These are phyloP conservation scores for Dioctria linearis DNA, from an alignment of 2,888 invertebrate species.

Conservation along the genomic window DNA sequence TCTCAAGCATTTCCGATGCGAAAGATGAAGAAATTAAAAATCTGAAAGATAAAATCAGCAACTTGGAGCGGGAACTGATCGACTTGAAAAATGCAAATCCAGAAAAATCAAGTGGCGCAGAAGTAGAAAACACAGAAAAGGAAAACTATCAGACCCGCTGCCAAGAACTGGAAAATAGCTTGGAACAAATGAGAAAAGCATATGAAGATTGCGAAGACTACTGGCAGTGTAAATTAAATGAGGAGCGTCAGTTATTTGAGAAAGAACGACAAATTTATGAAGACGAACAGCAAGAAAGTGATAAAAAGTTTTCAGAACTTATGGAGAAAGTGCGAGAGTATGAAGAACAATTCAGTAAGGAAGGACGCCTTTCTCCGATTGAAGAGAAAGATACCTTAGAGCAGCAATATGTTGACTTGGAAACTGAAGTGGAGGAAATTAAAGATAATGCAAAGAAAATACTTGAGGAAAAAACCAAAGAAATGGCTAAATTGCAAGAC, in stretches of 20 bases:
- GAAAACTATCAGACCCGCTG: constrained; percentile 70
- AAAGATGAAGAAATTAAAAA: constrained; percentile 63
- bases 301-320: constrained; percentile 82
- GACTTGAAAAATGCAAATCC: constrained; percentile 59
- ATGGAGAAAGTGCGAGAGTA: constrained; percentile 84
- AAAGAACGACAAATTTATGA: constrained; percentile 80
- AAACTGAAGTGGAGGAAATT: constrained; percentile 78
- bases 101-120: constrained; percentile 63
- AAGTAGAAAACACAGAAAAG: constrained; percentile 62
- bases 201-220: constrained; percentile 91
- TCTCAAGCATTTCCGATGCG: constrained; percentile 62
- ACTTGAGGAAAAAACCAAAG: constrained; percentile 73
- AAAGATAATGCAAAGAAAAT: constrained; percentile 73
- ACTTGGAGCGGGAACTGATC: constrained; percentile 65
- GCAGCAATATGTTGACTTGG: constrained; percentile 80
- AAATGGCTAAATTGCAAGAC: constrained; percentile 73
- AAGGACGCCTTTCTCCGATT: constrained; percentile 80
- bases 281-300: constrained; percentile 82
- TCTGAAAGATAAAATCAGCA: constrained; percentile 65
- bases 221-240: constrained; percentile 85
- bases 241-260: constrained; percentile 80
- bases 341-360: constrained; percentile 80
- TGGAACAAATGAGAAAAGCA: constrained; percentile 83
- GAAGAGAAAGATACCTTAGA: constrained; percentile 82
- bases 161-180: constrained; percentile 80